Evolutionary conservation across 2,797 vertebrate species (phyloP), one percentile per base, ranked within the genome.

Genomic region (Rhinichthys osculus): DNA sequence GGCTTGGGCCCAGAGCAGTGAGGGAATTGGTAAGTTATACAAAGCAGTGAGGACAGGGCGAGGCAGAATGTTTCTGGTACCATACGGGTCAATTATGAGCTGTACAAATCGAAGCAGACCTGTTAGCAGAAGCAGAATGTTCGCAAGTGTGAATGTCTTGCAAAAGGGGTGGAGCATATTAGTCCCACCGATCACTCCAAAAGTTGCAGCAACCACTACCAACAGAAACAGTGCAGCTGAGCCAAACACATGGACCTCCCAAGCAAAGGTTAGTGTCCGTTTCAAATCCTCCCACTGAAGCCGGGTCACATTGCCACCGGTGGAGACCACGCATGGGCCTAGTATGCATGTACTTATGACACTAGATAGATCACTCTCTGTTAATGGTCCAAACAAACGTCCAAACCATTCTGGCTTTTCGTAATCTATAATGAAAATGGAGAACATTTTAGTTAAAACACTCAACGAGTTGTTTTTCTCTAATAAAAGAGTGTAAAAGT

Each of bases 241-340:
- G 66, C 96, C 96, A 0, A 96, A 98, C 69, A 98, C 92, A 0
- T 98, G 97, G 40, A 96, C 91, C 42, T 96, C 96, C 97, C 97
- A 98, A 80, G 96, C 91, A 82, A 97, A 95, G 64, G 96, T 93
- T 82, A 98, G 92, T 1, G 92, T 95, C 70, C 90, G 95, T 70
- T 90, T 95, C 90, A 97, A 93, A 86, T 98, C 96, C 0, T 95
- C 94, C 97, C 97, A 98, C 59, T 88, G 93, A 81, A 96, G 92
- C 23, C 88, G 90, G 17, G 94, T 98, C 82, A 92, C 91, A 27
- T 97, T 97, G 77, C 93, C 82, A n/a, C 86, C 90, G 38, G 93
- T 91, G n/a, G 92, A 88, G 86, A 88, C 82, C 54, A 90, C 81
- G 86, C 95, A 95, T 27, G 82, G 86, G 16, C 92, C 85, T 4